A percentile compares a stretch with the other conserved stretches of the same genome.
Conservation (phyloP, 2,888 invertebrate species). For the Campoplex capitator region DNA sequence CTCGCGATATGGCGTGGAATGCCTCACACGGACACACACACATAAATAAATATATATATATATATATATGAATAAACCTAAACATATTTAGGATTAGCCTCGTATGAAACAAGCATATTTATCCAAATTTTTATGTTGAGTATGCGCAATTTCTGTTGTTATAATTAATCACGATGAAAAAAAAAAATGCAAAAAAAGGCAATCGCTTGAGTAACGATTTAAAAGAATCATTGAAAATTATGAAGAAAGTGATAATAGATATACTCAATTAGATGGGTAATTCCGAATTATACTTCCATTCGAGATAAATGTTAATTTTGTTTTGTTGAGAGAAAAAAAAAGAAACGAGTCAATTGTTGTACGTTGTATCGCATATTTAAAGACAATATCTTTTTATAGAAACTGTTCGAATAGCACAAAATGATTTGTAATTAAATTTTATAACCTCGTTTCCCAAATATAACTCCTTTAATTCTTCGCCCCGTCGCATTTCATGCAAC, state of each 20-base stretch:
- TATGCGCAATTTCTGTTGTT: constrained; percentile 34
- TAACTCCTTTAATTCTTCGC: not conserved
- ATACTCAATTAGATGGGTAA: constrained; percentile 66
- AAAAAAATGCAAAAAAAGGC: constrained; percentile 15
- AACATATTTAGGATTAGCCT: constrained; percentile 42
- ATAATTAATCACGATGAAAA: constrained; percentile 31
- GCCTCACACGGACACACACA: no score
- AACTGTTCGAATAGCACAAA: constrained; percentile 63
- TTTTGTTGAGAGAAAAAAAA: constrained; percentile 54
- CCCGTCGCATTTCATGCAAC: not conserved
- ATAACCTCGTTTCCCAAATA: constrained; percentile 45
- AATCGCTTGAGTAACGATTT: constrained; percentile 26
- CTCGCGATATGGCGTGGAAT: no score
- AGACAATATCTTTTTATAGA: constrained; percentile 69
- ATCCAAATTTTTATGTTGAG: constrained; percentile 50
- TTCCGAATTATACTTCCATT: constrained; percentile 67
- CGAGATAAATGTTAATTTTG: constrained; percentile 49
- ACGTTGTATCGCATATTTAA: constrained; percentile 67
- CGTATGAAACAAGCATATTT: constrained; percentile 47
- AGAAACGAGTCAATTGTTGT: constrained; percentile 49
- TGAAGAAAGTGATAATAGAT: constrained; percentile 65
- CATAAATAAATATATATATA: not conserved
- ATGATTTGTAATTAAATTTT: constrained; percentile 60
- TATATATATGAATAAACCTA: not conserved
- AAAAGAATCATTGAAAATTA: not conserved